Evolutionary conservation across 1,140 invertebrate genomes (phyloP), one percentile per base, ranked within the genome.

Genomic region (Drosophila setifemur): DNA sequence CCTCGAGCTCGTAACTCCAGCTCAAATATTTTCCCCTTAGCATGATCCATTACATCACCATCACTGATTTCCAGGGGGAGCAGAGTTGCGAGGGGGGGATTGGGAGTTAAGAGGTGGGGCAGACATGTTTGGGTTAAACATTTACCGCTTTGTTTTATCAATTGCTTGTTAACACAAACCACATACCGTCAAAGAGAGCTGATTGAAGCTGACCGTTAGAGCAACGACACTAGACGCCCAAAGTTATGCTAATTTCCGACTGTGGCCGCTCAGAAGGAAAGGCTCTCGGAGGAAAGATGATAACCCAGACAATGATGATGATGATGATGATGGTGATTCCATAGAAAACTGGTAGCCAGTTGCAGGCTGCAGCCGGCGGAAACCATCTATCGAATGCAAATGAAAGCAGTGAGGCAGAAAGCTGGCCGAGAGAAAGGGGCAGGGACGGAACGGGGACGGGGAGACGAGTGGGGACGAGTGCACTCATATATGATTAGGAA

Each of bases 371-470:
- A 72, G 72, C 63, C 33, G 33, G 57, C 39, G 11, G 40, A 29
- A 53, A 42, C 33, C 39, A 37, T 48, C 64, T 12, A 71, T 44
- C 81, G 71, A 83, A 85, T 86, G 79, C 79, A 86, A 85, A 85
- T 85, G 81, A 86, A 85, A 79, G 79, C 79, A 83, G 73, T 78
- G 53, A 79, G 67, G 81, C 79, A 79, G 70, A 83, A 83, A 85
- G 72, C 54, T n/a, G 9, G 31, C 23, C 31, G 9, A 26, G 44
- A 28, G 40, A 57, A 58, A 58, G 69, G 55, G 58, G 55, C 28
- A 23, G 53, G 75, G 67, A 74, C 79, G 75, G 70, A 83, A 83
- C 78, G 72, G 49, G 9, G 9, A 26, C 23, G 29, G 9, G 21
- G 44, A 28, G 40, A 57, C 53, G 49, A 68, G 55, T 48, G 55